Evolutionary conservation across 2,113 vertebrate species (phyloP), one percentile per base, ranked within the genome.

Genomic region (Phrynosoma platyrhinos): DNA sequence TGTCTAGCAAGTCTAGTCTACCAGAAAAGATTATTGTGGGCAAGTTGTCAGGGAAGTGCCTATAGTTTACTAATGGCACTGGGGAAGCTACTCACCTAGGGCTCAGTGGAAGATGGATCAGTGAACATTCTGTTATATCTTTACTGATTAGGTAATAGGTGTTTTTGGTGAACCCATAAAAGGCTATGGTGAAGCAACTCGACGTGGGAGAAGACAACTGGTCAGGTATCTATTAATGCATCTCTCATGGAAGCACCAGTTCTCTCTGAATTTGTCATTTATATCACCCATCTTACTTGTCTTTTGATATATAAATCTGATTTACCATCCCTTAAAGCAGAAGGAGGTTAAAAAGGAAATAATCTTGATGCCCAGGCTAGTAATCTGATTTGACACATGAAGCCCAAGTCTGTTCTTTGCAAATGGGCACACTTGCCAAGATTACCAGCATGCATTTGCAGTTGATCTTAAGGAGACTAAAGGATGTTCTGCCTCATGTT

Each of bases 111-210:
- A 47, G 62, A 9, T 72, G 75, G 80, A 87, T 13, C 5, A 8
- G 88, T 91, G 93, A 75, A 86, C 79, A 92, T 74, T 14, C 64
- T 30, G 75, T 84, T 81, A 5, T 69, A 84, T 75, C 92, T 87
- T 85, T 27, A 84, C 91, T 71, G 86, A 91, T 5, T 91, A 99
- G 99, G 93, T 99, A 58, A 96, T 98, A 36, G 96, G 96, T 91
- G 97, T 97, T 86, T 98, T 99, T 90, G 99, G 99, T 1, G 98
- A 99, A 88, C 98, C 98, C 12, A 93, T 99, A 72, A 98, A 98
- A 95, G 98, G 98, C 79, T 99, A 98, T 8, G 98, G 98, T 25
- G 98, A 99, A 93, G 95, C 92, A 9, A 98, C 98, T 0, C 96
- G 98, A 52, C 97, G 98, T n/a, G 98, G 98, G 79, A 97, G 98